A percentile compares a stretch with the other conserved stretches of the same genome.
Conservation (phyloP, 2,888 invertebrate genomes). For the Theretra japonica region DNA sequence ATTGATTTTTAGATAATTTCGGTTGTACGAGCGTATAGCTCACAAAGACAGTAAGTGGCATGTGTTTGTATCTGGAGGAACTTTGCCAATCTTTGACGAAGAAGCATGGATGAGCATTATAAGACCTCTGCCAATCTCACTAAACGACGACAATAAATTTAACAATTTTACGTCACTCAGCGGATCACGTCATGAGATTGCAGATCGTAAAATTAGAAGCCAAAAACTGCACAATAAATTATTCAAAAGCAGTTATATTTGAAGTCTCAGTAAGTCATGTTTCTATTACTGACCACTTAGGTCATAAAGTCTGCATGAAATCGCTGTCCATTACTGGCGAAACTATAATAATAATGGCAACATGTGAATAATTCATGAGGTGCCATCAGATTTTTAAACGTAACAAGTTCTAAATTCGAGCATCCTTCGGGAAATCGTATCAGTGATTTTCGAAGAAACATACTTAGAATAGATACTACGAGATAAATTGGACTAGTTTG, state of each 20-base stretch:
- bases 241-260: conserved; percentile 20
- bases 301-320: conserved; percentile 9
- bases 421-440: not conserved
- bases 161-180: no score
- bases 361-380: conserved; percentile 16
- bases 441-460: not conserved
- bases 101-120: no score
- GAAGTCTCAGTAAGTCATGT: not conserved
- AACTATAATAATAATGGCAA: conserved; percentile 24
- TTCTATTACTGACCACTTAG: conserved; percentile 19
- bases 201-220: not conserved
- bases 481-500: not conserved
- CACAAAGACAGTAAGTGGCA: no score
- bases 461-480: not conserved
- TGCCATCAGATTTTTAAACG: conserved; percentile 29
- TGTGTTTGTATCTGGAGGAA: no score
- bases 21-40: no score
- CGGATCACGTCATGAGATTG: not conserved
- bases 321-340: conserved; percentile 10
- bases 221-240: not conserved
- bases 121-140: no score
- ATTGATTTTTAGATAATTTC: no score
- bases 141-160: no score
- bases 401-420: not conserved
- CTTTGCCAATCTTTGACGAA: no score